Base-by-base conservation (phyloP, 2,113 vertebrate genomes). In the Lonchura striata region DNA sequence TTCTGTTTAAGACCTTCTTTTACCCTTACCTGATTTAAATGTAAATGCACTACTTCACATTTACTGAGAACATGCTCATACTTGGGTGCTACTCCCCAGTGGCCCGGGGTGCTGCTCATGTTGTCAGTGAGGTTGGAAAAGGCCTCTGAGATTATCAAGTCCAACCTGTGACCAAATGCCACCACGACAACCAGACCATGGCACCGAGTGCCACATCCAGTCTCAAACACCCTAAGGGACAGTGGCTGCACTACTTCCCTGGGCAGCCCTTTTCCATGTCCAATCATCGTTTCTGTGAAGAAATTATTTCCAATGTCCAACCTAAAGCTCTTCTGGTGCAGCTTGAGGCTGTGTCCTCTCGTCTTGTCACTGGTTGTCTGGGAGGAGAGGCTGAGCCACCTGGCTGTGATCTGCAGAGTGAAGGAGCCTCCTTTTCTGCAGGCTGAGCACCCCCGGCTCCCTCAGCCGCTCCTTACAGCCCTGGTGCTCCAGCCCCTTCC, bases 391-490 rank as follows among this genome's bases (percentile, higher is more conserved):
- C 64, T 19, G 25, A 59, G 17, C 23, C 14, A 35, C 31, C 71
- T 31, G 63, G 53, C 22, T 33, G 1, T 12, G 41, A 46, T 37
- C 15, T 33, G 21, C 27, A 2, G 16, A 35, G 18, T 15, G n/a
- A 2, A 13, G 23, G 23, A 11, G 56, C n/a, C 52, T 81, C 16
- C 42, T 76, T 35, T 57, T 50, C 61, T 76, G 1, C 59, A 50
- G 41, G 35, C 59, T 64, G 0, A 64, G 25, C 30, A 31, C 6
- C 14, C 13, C 11, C 0, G 1, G 76, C 15, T 49, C 31, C 18
- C 25, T 50, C 42, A 72, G 50, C 25, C 2, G 3, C 22, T 64
- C 3, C 10, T 42, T 2, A 10, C 1, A 6, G 22, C 1, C 18
- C 9, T 15, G 42, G 56, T 64, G 57, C 57, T 33, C 49, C 76